Conservation (phyloP, 1,140 invertebrate species). For the Vollenhovia emeryi region DNA sequence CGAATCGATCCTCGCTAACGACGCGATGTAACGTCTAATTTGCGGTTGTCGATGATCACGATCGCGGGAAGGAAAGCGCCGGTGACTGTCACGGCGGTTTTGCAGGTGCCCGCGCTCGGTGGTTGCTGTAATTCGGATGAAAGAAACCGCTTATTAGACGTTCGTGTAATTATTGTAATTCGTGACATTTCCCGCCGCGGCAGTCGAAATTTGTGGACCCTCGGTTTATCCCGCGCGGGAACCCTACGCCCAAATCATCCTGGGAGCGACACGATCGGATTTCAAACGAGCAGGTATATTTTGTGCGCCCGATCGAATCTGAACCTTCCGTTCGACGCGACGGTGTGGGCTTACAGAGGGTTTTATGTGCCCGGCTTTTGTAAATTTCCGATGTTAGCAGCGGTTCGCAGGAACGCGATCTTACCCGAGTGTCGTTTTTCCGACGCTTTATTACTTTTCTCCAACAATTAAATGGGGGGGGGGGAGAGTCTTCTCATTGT, state of each 20-base stretch:
- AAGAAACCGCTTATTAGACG: conserved; percentile 60
- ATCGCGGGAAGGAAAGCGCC: conserved; percentile 16
- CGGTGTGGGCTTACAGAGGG: conserved; percentile 56
- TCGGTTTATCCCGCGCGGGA: conserved; percentile 15
- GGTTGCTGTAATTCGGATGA: conserved; percentile 37
- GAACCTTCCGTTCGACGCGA: conserved; percentile 27
- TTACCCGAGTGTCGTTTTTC: conserved; percentile 57
- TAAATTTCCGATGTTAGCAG: conserved; percentile 34
- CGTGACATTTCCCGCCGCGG: conserved; percentile 34
- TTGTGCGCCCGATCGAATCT: conserved; percentile 44
- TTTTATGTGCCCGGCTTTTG: conserved; percentile 28
- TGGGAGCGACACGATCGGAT: conserved; percentile 45
- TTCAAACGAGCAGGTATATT: conserved; percentile 57
- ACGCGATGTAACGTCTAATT: conserved; percentile 42
- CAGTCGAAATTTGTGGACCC: conserved; percentile 26
- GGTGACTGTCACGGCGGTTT: conserved; percentile 11
- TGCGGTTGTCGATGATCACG: conserved; percentile 32
- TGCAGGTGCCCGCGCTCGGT: conserved; percentile 22
- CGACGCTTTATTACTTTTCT: conserved; percentile 53
- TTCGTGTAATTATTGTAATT: conserved; percentile 58
- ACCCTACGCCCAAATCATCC: conserved; percentile 39
- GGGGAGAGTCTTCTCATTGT: not conserved
- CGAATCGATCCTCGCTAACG: conserved; percentile 29
- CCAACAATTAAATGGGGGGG: conserved; percentile 31
- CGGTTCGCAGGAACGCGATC: conserved; percentile 38